Conservation (phyloP, 2,797 vertebrate genomes). For the Meriones psammophilus region DNA sequence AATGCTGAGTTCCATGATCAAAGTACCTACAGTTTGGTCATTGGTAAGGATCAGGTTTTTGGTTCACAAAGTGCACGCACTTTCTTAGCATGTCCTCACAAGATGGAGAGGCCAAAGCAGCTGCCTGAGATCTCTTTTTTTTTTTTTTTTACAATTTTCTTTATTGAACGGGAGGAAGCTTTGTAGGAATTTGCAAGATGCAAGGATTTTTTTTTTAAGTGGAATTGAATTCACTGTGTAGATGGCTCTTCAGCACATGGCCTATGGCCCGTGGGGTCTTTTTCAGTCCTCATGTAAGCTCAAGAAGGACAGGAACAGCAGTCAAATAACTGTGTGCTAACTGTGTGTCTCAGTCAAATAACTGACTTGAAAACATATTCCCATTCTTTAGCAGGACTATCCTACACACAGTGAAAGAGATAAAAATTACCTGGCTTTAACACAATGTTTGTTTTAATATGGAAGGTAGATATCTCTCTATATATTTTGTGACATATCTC, state of each 20-base stretch:
- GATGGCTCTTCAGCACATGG: neutral
- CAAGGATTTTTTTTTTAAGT: neutral
- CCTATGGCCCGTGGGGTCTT: neutral
- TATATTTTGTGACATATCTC: neutral
- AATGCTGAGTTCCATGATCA: neutral
- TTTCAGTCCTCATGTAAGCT: neutral
- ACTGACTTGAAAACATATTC: neutral
- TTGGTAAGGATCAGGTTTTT: neutral
- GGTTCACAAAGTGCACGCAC: neutral
- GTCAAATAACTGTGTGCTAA: neutral
- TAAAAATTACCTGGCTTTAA: neutral
- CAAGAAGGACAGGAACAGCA: neutral
- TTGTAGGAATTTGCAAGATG: neutral
- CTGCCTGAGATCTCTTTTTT: neutral
- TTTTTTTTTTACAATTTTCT: neutral
- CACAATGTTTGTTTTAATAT: neutral
- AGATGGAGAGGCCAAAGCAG: neutral
- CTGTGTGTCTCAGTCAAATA: neutral
- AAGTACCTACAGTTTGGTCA: neutral
- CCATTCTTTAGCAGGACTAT: neutral
- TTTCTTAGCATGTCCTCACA: neutral
- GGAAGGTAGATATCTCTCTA: neutral
- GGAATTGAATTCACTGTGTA: neutral
- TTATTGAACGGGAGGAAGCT: neutral
- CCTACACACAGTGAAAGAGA: conserved; percentile 3